Percentiles rank a stretch among this genome's conserved stretches.
These are phyloP conservation scores for Trichogramma pretiosum DNA, from an alignment of 1,140 invertebrate species.

Conservation along the genomic window DNA sequence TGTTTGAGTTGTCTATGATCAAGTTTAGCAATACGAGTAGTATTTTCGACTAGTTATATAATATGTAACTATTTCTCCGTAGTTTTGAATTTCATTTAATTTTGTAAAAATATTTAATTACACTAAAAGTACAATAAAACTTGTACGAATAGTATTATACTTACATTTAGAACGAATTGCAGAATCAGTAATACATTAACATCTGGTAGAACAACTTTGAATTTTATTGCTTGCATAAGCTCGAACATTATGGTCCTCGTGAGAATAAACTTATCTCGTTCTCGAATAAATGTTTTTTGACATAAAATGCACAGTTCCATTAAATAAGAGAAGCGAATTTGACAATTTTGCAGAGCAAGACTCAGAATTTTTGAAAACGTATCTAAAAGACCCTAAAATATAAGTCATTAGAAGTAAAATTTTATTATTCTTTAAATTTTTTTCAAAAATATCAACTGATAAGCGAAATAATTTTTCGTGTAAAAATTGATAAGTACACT, in stretches of 20 bases:
- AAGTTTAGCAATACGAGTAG: too few relatives aligned
- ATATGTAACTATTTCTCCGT: too few relatives aligned
- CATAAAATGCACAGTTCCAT: constrained; percentile 85
- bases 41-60: too few relatives aligned
- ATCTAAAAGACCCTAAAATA: constrained; percentile 69
- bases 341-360: constrained; percentile 80
- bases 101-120: too few relatives aligned
- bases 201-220: constrained; percentile 88
- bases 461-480: too few relatives aligned
- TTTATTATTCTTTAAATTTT: too few relatives aligned
- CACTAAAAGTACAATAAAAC: too few relatives aligned
- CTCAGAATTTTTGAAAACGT: constrained; percentile 93
- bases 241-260: constrained; percentile 87
- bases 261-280: constrained; percentile 87
- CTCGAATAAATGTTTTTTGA: constrained; percentile 76
- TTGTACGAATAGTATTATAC: constrained; percentile 4
- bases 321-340: constrained; percentile 74
- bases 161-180: constrained; percentile 74
- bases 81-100: too few relatives aligned
- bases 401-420: too few relatives aligned
- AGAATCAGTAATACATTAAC: constrained; percentile 88
- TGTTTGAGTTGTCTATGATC: too few relatives aligned
- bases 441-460: too few relatives aligned
- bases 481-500: too few relatives aligned
- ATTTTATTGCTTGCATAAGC: constrained; percentile 89